These are phyloP conservation scores for Salticus scenicus DNA, from an alignment of 2,888 invertebrate genomes.

Conservation along the genomic window DNA sequence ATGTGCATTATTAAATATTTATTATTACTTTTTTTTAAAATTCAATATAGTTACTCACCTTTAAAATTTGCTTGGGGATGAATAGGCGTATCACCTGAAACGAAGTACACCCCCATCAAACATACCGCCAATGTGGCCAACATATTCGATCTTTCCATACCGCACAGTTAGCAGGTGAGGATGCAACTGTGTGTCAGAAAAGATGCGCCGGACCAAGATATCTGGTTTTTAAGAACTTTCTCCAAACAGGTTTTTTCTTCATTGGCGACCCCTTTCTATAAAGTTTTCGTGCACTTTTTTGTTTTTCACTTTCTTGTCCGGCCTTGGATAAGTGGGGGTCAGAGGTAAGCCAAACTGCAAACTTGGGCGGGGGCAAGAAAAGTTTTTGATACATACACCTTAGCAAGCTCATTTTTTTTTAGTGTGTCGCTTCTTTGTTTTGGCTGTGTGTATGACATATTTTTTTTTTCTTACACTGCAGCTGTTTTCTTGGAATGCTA, in stretches of 20 bases:
- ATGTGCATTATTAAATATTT: too few relatives aligned
- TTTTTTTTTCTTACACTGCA: not conserved
- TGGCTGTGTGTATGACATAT: not conserved
- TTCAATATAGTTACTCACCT: too few relatives aligned
- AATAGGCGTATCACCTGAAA: not conserved
- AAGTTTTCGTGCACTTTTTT: not conserved
- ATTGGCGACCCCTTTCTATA: conserved; percentile 34
- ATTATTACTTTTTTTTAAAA: too few relatives aligned
- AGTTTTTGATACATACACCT: not conserved
- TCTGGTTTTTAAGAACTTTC: conserved; percentile 43
- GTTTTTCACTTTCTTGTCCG: conserved; percentile 15
- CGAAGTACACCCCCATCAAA: not conserved
- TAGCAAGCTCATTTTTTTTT: conserved; percentile 6
- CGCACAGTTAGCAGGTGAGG: conserved; percentile 18
- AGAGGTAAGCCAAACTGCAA: conserved; percentile 8
- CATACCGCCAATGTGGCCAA: conserved; percentile 4
- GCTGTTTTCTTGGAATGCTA: not conserved
- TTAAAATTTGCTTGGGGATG: not conserved
- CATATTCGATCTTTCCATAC: not conserved
- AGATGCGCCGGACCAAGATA: not conserved
- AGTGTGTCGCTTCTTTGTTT: not conserved
- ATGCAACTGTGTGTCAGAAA: conserved; percentile 16
- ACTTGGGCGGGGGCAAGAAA: not conserved
- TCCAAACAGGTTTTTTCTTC: conserved; percentile 35
- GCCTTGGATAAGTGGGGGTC: conserved; percentile 36